Conservation (phyloP, 1,140 invertebrate genomes). For the Pseudomyrmex sp. region DNA sequence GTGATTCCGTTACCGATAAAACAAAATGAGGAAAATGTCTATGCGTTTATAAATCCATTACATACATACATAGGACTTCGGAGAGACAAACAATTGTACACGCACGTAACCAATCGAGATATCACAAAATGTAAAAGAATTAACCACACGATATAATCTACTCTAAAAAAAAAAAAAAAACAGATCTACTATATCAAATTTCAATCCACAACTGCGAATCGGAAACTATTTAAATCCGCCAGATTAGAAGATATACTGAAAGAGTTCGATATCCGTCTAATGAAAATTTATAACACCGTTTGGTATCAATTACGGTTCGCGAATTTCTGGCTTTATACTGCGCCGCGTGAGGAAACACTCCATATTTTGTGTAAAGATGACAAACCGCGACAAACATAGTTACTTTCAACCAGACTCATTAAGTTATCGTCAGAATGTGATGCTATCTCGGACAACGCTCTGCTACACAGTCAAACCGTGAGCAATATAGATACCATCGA, state of each 20-base stretch:
- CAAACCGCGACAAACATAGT: neutral
- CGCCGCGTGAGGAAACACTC: neutral
- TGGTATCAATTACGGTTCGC: neutral
- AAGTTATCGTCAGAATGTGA: neutral
- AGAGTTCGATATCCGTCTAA: neutral
- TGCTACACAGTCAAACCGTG: neutral
- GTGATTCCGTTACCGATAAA: neutral
- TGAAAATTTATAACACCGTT: neutral
- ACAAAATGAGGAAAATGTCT: neutral
- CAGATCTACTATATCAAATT: neutral
- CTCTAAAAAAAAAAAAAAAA: neutral
- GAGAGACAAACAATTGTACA: neutral
- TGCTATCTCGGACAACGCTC: neutral
- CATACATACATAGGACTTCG: neutral
- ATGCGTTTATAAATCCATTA: neutral
- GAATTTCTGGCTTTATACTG: neutral
- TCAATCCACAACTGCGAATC: neutral
- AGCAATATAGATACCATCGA: too few species aligned
- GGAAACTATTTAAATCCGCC: neutral
- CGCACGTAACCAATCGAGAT: neutral
- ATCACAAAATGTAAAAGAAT: slow-evolving; percentile 18
- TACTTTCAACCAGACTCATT: neutral
- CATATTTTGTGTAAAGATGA: neutral
- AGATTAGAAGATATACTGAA: neutral
- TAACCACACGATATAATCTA: neutral